Base-by-base conservation (phyloP, 2,113 vertebrate species). In the Rhinogobius similis region DNA sequence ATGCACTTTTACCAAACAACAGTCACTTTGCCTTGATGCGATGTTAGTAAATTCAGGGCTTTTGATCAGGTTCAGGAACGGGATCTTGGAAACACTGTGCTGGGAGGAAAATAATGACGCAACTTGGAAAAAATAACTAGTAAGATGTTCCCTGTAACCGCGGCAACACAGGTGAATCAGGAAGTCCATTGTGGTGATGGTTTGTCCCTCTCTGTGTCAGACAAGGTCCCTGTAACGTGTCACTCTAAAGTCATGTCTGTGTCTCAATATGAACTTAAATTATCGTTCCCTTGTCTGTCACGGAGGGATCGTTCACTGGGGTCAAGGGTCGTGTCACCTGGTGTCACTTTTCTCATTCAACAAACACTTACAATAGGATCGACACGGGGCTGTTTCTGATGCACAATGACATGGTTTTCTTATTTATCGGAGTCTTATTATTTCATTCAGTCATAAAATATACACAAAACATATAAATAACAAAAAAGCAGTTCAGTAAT, bases 171-270 rank as follows among this genome's bases (percentile, higher is more conserved):
- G 26, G 26, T 20, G 13, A 29, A 58, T 9, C 55, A 14, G 24
- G 6, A 29, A 8, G 24, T 58, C 26, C 55, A 53, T 48, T 29
- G 12, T 72, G 83, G 73, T 84, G 82, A 74, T 69, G 74, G 79
- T 77, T 48, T 84, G 76, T 80, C 56, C 62, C 83, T 76, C 72
- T 78, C 66, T 46, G 76, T 78, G 50, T 82, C 85, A 84, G 73
- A 75, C 50, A 23, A 8, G 55, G 38, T 29, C 65, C 66, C 53
- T 65, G 67, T 48, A 58, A 55, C 73, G 5, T 62, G 70, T 56
- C 67, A 38, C 52, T 44, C 55, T 44, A 48, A 1, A 68, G 12
- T 55, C 70, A 77, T 39, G 27, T 43, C 39, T 50, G 65, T 77
- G 59, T 56, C 67, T 79, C 5, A 29, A 29, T n/a, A n/a, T n/a